phyloP scores from a whole-genome alignment of 2,797 vertebrate genomes.

The Crocidura indochinensis region DNA sequence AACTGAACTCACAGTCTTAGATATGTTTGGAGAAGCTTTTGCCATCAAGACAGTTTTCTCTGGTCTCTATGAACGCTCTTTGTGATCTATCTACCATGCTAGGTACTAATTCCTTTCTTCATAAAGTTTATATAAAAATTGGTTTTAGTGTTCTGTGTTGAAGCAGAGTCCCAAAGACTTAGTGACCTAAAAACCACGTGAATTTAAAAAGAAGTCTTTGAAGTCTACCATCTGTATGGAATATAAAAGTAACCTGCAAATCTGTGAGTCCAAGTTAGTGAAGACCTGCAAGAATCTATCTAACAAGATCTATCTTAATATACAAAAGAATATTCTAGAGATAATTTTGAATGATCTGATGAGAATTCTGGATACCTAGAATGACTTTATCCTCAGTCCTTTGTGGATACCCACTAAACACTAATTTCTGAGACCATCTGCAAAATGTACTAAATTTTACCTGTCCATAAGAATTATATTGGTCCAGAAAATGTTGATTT shows the following conservation, averaged over 20 bases:
- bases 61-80: neutral
- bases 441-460: slow-evolving; percentile 11
- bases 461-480: slow-evolving; percentile 23
- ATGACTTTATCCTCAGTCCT: neutral
- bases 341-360: no score
- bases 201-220: neutral
- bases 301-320: no score
- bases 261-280: neutral
- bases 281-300: neutral
- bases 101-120: neutral
- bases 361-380: no score
- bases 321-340: neutral
- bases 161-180: neutral
- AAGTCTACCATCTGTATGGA: neutral
- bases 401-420: neutral
- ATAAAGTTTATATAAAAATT: neutral
- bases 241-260: slow-evolving; percentile 23
- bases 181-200: neutral
- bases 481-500: slow-evolving; percentile 40
- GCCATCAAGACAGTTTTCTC: no score
- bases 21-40: neutral
- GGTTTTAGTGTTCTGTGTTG: neutral
- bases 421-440: neutral
- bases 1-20: neutral
- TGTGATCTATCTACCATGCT: neutral